Evolutionary conservation across 2,113 vertebrate genomes (phyloP), one percentile per base, ranked within the genome.

Genomic region (Athene cunicularia): DNA sequence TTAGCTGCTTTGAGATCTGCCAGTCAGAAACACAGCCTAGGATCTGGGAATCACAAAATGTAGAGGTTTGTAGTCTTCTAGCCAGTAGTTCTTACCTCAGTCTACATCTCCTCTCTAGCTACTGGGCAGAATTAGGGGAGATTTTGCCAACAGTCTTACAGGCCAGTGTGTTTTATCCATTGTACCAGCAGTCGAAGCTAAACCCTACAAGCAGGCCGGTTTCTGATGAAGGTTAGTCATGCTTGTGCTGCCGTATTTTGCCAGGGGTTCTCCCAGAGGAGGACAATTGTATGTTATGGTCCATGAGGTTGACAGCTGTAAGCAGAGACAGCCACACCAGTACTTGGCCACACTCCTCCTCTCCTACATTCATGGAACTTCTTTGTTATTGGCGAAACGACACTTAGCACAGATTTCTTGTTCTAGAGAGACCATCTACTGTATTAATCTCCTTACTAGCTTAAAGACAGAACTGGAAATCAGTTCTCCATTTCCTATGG

Each of bases 401-500:
- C 32, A 33, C n/a, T 14, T 19, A 67, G 32, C 20, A 35, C 23
- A 37, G 22, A 68, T 59, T 80, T 60, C n/a, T 19, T 80, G 7
- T 32, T 71, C 17, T 8, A 77, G 70, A 63, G 37, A 77, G 16
- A 60, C 30, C 2, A 0, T n/a, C 26, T 52, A 45, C 3, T 72
- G 88, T 49, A 60, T 79, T 39, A 43, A 32, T 71, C 32, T 81
- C 35, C 19, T 41, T 62, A 33, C 6, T 17, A 56, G 39, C 71
- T 83, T 37, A 85, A 74, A 63, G 52, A 11, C 55, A 50, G 19
- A 71, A 21, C 16, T 62, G 35, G 59, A 90, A 95, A 59, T 60
- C 28, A n/a, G 1, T 24, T 47, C 33, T 81, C 68, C 14, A 1
- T 71, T 85, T 49, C 60, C 52, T 39, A 0, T 5, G 2, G 2